A percentile compares a stretch with the other conserved stretches of the same genome.
These are phyloP conservation scores for Rhadina sibilatrix DNA, from an alignment of 2,113 vertebrate genomes.

Conservation along the genomic window DNA sequence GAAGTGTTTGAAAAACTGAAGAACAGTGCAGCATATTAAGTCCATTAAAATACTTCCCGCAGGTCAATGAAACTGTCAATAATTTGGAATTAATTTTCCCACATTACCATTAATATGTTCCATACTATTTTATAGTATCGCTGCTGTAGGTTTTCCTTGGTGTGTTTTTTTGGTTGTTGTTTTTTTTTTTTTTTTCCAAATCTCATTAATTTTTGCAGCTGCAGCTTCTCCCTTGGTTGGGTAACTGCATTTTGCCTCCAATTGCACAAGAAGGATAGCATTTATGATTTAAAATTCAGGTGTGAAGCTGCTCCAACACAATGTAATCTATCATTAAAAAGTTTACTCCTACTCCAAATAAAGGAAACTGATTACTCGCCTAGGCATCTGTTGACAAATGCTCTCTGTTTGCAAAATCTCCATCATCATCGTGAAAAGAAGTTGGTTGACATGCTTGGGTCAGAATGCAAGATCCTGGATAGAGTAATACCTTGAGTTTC, in stretches of 20 bases:
- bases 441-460: not conserved
- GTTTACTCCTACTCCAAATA: not conserved
- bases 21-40: not conserved
- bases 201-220: not conserved
- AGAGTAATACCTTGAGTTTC: not conserved
- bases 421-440: not conserved
- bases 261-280: not conserved
- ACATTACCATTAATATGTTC: not conserved
- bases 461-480: not conserved
- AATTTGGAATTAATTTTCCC: constrained; percentile 25
- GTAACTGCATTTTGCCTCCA: not conserved
- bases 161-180: not conserved
- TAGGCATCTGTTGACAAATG: not conserved
- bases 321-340: not conserved
- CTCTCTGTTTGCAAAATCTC: not conserved
- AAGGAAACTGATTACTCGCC: not conserved
- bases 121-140: not conserved
- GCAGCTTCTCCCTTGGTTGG: not conserved
- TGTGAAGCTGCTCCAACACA: not conserved
- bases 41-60: not conserved
- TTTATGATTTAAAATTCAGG: not conserved
- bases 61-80: not conserved
- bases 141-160: too few species aligned
- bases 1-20: not conserved
- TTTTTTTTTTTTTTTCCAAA: not conserved